A percentile compares a stretch with the other conserved stretches of the same genome.
phyloP scores from a whole-genome alignment of 2,888 invertebrate genomes.

The Cosmopolites sordidus region DNA sequence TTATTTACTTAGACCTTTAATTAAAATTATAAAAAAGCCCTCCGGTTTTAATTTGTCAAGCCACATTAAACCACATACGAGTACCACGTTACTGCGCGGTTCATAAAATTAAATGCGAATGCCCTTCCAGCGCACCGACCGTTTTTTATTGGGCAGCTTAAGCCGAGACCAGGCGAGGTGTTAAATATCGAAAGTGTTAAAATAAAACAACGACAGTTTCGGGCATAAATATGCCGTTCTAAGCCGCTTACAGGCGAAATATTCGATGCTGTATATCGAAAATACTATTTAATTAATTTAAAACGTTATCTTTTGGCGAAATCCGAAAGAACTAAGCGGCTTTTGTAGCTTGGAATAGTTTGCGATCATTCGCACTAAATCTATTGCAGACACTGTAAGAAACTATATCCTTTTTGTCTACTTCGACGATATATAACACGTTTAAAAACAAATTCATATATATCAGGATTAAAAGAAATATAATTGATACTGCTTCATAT shows the following conservation, averaged over 20 bases:
- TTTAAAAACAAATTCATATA: too few relatives aligned
- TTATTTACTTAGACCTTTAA: constrained; percentile 3
- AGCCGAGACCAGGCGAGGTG: constrained; percentile 20
- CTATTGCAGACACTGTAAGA: background rate
- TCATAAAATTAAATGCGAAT: constrained; percentile 20
- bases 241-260: constrained; percentile 26
- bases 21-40: constrained; percentile 9
- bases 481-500: too few relatives aligned
- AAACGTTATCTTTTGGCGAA: constrained; percentile 20
- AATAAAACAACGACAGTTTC: constrained; percentile 23
- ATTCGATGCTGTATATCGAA: constrained; percentile 20
- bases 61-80: constrained; percentile 15
- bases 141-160: constrained; percentile 24
- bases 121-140: constrained; percentile 11
- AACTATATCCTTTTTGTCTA: constrained; percentile 1
- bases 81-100: constrained; percentile 8
- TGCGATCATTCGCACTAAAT: background rate
- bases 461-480: too few relatives aligned
- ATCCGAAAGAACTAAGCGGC: constrained; percentile 15
- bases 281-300: constrained; percentile 28
- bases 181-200: constrained; percentile 28
- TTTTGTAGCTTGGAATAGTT: constrained; percentile 2
- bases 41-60: constrained; percentile 11
- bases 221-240: constrained; percentile 27
- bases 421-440: background rate